A percentile compares a stretch with the other conserved stretches of the same genome.
Evolutionary conservation across 2,888 invertebrate species (phyloP).

Genomic region (Phortica okadai): DNA sequence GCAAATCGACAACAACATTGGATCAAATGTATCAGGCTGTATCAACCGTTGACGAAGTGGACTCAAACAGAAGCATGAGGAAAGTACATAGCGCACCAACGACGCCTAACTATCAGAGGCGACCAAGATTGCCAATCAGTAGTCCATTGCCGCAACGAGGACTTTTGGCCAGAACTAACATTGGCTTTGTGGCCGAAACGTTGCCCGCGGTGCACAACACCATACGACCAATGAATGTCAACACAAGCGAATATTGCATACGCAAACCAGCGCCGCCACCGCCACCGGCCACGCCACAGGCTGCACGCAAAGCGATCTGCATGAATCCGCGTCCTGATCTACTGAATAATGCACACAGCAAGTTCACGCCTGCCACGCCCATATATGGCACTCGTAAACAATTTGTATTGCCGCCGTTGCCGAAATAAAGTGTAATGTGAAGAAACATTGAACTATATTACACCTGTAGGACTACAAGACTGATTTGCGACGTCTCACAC

Average conservation of each 20-base stretch:
- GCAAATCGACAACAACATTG: constrained; percentile 6
- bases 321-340: constrained; percentile 20
- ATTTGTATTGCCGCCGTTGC: constrained; percentile 25
- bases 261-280: constrained; percentile 25
- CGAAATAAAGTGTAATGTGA: background rate
- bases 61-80: background rate
- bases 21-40: constrained; percentile 18
- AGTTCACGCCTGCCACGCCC: constrained; percentile 1
- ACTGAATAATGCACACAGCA: background rate
- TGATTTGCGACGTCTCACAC: background rate
- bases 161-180: background rate
- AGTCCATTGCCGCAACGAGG: background rate
- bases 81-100: background rate
- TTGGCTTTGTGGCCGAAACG: constrained; percentile 9
- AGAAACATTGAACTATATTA: background rate
- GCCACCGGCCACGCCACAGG: constrained; percentile 16
- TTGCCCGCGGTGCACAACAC: constrained; percentile 12
- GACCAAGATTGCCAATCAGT: background rate
- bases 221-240: background rate
- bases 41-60: constrained; percentile 23
- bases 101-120: background rate
- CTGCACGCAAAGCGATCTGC: background rate
- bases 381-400: constrained; percentile 25
- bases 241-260: constrained; percentile 22
- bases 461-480: background rate